Evolutionary conservation across 2,113 vertebrate genomes (phyloP).

Genomic region (Acinonyx jubatus): DNA sequence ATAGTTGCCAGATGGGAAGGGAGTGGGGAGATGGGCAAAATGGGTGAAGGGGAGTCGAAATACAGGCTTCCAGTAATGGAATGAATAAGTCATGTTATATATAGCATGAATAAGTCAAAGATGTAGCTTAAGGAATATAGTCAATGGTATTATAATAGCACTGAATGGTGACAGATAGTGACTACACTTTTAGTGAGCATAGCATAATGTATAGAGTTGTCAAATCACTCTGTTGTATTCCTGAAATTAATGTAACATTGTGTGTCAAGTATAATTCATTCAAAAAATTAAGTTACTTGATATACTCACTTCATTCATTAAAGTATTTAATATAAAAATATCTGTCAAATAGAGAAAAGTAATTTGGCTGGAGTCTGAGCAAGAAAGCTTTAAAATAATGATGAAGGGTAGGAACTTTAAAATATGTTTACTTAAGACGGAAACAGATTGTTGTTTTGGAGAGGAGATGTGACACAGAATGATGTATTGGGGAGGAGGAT

Average conservation of each 20-base stretch:
- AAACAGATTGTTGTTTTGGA: not conserved
- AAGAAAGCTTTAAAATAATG: not conserved
- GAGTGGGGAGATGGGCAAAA: not conserved
- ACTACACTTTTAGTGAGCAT: not conserved
- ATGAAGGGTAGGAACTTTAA: slow-evolving; percentile 1
- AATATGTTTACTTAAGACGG: not conserved
- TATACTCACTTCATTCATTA: not conserved
- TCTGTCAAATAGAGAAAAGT: not conserved
- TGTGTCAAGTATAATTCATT: not conserved
- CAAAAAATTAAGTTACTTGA: not conserved
- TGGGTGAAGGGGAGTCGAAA: not conserved
- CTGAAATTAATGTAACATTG: not conserved
- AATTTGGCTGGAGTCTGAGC: not conserved
- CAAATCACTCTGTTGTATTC: not conserved
- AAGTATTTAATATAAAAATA: not conserved
- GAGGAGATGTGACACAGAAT: not conserved
- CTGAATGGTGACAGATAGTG: not conserved
- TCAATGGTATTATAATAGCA: not conserved
- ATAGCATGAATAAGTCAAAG: not conserved
- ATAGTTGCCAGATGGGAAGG: not conserved
- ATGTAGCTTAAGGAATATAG: not conserved
- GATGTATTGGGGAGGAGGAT: not conserved
- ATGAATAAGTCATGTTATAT: not conserved
- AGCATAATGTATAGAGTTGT: not conserved
- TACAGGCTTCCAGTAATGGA: not conserved